Conservation (phyloP, 2,797 vertebrate genomes). For the Pogoniulus pusillus region DNA sequence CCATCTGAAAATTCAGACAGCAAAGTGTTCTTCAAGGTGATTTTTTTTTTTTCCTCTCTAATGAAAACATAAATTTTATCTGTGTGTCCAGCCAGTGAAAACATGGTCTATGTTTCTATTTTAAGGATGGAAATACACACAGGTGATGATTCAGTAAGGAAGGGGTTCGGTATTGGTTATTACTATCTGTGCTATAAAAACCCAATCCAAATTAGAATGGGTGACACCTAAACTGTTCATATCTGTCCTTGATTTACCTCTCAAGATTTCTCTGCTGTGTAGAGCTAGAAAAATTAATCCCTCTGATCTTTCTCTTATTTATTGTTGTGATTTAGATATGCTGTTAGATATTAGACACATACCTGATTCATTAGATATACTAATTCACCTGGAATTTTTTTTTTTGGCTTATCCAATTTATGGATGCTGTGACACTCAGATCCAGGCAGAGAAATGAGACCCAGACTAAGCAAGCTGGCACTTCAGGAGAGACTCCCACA, state of each 20-base stretch:
- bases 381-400: neutral
- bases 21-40: neutral
- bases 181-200: neutral
- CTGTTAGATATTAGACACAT: no score
- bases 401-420: neutral
- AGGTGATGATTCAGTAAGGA: neutral
- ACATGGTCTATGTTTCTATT: neutral
- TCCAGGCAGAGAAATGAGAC: neutral
- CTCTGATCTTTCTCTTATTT: neutral
- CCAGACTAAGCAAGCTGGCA: neutral
- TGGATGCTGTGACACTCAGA: neutral
- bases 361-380: no score
- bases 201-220: neutral
- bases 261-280: neutral
- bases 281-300: neutral
- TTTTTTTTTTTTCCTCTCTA: neutral
- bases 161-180: neutral
- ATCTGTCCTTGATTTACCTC: neutral
- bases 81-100: rapidly evolving
- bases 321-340: neutral
- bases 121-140: neutral
- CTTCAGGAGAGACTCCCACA: neutral
- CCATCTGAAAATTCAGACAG: neutral
- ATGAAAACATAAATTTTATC: neutral
- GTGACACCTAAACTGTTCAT: neutral